These are phyloP conservation scores for Emydocephalus ijimae DNA, from an alignment of 2,113 vertebrate genomes.

Conservation along the genomic window DNA sequence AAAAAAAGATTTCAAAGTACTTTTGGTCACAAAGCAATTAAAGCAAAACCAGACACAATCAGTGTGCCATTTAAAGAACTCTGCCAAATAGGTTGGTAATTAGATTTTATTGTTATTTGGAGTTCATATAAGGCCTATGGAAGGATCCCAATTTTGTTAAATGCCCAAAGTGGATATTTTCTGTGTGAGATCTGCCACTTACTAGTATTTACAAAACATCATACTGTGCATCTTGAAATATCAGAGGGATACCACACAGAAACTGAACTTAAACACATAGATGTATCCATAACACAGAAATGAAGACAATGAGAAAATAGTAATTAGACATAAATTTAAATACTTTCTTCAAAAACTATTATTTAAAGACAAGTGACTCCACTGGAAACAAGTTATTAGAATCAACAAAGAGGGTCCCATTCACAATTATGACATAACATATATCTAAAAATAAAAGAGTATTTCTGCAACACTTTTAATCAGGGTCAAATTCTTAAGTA, in stretches of 20 bases:
- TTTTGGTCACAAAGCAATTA: slow-evolving; percentile 43
- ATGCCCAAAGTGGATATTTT: slow-evolving; percentile 59
- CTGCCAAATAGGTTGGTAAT: slow-evolving; percentile 60
- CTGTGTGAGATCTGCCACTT: slow-evolving; percentile 42
- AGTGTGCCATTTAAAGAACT: slow-evolving; percentile 49
- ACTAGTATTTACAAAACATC: slow-evolving; percentile 51
- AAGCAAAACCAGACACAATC: slow-evolving; percentile 61
- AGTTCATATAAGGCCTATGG: slow-evolving; percentile 52
- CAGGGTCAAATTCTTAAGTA: background rate
- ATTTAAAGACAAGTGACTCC: slow-evolving; percentile 14
- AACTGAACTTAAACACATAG: slow-evolving; percentile 52
- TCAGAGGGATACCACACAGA: slow-evolving; percentile 42
- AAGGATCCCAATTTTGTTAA: slow-evolving; percentile 64
- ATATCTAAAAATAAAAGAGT: background rate
- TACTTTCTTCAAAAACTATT: background rate
- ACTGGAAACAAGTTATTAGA: slow-evolving; percentile 2
- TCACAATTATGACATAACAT: background rate
- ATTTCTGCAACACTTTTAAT: slow-evolving; percentile 5
- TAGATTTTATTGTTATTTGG: slow-evolving; percentile 63
- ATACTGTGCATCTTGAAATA: slow-evolving; percentile 48
- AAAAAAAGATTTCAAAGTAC: slow-evolving; percentile 64
- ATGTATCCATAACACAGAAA: background rate
- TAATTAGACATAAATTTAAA: slow-evolving; percentile 22
- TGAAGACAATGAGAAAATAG: slow-evolving; percentile 36
- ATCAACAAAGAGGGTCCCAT: background rate